phyloP scores from a whole-genome alignment of 2,797 vertebrate species.

The Pelodytes ibericus region DNA sequence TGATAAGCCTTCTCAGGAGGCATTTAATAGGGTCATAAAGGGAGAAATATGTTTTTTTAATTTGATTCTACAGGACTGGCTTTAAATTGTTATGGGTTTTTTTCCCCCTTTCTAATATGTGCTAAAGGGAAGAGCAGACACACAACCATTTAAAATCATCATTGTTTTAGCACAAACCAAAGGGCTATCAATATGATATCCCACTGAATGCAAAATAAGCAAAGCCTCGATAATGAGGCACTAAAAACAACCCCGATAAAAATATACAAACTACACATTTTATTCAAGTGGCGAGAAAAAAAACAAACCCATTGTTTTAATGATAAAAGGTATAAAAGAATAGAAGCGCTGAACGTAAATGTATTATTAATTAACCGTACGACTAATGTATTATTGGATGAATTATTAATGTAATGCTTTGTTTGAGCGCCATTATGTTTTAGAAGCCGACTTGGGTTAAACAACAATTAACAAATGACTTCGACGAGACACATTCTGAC shows the following conservation, averaged over 20 bases:
- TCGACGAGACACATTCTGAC: too few species aligned
- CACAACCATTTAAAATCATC: constrained; percentile 15
- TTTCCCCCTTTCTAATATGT: constrained; percentile 25
- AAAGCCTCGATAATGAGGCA: constrained; percentile 10
- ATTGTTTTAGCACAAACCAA: constrained; percentile 50
- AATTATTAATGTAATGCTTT: constrained; percentile 39
- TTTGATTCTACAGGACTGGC: constrained; percentile 33
- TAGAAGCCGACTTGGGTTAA: not conserved
- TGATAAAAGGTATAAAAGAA: constrained; percentile 2
- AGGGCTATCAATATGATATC: constrained; percentile 23
- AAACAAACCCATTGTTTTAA: too few species aligned
- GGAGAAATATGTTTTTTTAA: constrained; percentile 48
- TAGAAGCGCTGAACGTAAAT: constrained; percentile 9
- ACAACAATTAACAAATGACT: not conserved
- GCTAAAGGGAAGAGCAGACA: not conserved
- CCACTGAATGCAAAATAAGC: constrained; percentile 18
- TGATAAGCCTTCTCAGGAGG: constrained; percentile 19
- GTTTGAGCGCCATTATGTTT: constrained; percentile 21
- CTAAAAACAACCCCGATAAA: not conserved
- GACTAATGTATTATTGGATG: constrained; percentile 41
- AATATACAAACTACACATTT: constrained; percentile 34
- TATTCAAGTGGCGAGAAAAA: constrained; percentile 22
- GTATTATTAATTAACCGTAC: constrained; percentile 46
- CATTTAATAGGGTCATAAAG: constrained; percentile 50
- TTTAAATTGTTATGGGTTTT: constrained; percentile 21